These are phyloP conservation scores for Halcyon malimbica DNA, from an alignment of 2,113 vertebrate genomes.

Conservation along the genomic window DNA sequence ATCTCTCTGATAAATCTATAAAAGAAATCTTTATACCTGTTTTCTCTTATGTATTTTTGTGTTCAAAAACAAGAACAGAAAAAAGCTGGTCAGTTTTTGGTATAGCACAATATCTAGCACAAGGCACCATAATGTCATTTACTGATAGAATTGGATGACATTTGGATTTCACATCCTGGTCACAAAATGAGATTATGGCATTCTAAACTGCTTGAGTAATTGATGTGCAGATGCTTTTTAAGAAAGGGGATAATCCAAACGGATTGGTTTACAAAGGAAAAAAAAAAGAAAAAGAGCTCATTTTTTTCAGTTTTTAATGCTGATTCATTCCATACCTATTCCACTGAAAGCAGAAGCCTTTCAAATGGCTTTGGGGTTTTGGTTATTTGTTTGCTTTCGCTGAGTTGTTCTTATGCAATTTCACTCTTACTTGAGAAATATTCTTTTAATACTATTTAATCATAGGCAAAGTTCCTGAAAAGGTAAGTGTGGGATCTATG, in stretches of 20 bases:
- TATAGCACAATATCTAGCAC: neutral
- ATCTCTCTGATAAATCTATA: neutral
- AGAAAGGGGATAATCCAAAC: neutral
- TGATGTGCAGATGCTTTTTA: neutral
- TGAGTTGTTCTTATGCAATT: neutral
- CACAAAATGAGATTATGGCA: constrained; percentile 23
- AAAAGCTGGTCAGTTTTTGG: neutral
- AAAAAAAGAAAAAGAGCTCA: neutral
- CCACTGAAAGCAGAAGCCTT: neutral
- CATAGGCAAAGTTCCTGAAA: constrained; percentile 42
- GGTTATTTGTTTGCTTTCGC: neutral
- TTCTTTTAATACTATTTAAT: constrained; percentile 56
- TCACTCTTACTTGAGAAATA: neutral
- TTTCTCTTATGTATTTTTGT: neutral
- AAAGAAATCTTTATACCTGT: neutral
- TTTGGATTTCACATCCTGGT: constrained; percentile 32
- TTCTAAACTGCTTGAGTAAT: constrained; percentile 11
- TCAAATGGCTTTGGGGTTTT: neutral
- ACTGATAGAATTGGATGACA: constrained; percentile 15
- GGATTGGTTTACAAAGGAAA: neutral
- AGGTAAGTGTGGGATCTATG: constrained; percentile 47
- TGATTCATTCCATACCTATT: neutral
- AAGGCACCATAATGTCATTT: neutral
- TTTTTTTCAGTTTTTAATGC: constrained; percentile 1
- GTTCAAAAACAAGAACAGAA: neutral